Conservation (phyloP, 2,797 vertebrate species). For the Coregonus sp. region DNA sequence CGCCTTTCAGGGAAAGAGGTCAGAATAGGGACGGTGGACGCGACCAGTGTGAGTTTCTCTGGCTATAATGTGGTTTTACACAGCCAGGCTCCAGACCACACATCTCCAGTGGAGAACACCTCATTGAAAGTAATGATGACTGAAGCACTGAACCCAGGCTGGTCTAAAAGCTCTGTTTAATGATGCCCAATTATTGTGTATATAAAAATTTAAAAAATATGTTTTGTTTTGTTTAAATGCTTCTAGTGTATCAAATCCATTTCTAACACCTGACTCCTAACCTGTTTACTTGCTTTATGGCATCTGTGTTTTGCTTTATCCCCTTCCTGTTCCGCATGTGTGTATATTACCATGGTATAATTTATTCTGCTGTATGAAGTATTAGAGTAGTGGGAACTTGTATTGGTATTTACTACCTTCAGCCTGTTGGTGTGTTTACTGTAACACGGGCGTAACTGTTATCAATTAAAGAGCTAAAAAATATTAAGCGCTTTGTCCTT, state of each 20-base stretch:
- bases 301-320: conserved; percentile 78
- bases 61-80: no score
- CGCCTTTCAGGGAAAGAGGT: conserved; percentile 38
- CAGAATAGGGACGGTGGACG: conserved; percentile 25
- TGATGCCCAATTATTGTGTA: conserved; percentile 67
- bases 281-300: conserved; percentile 74
- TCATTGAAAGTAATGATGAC: conserved; percentile 42
- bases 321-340: conserved; percentile 80
- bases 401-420: conserved; percentile 98
- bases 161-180: conserved; percentile 51
- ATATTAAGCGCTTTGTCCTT: conserved; percentile 15
- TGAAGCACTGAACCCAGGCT: conserved; percentile 60
- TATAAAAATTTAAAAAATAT: conserved; percentile 64
- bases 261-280: conserved; percentile 74
- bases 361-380: conserved; percentile 99
- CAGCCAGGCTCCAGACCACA: no score
- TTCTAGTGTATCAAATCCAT: conserved; percentile 74
- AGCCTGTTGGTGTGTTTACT: conserved; percentile 98
- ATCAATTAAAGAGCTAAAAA: conserved; percentile 92
- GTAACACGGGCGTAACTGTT: conserved; percentile 99
- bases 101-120: no score
- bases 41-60: conserved; percentile 21
- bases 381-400: conserved; percentile 96
- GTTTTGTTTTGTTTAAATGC: conserved; percentile 33
- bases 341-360: conserved; percentile 98